A percentile compares a stretch with the other conserved stretches of the same genome.
phyloP scores from a whole-genome alignment of 1,140 invertebrate genomes.

The Planococcus citri region DNA sequence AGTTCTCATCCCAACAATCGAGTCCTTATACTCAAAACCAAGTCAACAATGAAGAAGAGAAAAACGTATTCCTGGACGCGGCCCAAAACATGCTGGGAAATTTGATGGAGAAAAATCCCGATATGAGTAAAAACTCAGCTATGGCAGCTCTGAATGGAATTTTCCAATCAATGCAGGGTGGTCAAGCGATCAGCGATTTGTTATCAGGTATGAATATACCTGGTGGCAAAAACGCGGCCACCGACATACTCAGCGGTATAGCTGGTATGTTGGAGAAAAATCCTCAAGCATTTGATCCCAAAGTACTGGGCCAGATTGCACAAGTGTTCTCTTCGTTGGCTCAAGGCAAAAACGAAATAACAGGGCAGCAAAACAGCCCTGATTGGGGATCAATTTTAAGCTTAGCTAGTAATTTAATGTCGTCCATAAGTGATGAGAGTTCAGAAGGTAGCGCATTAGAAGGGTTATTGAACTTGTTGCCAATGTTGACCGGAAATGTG shows the following conservation, averaged over 20 bases:
- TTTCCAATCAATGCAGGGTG: conserved; percentile 23
- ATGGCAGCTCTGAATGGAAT: conserved; percentile 21
- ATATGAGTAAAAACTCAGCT: conserved; percentile 16
- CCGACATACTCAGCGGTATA: conserved; percentile 23
- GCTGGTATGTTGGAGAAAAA: conserved; percentile 32
- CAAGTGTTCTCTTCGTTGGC: conserved; percentile 33
- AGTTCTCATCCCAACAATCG: background rate
- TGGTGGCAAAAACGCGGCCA: conserved; percentile 34
- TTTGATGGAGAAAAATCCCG: conserved; percentile 23
- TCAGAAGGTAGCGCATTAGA: conserved; percentile 33
- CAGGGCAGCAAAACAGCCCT: background rate
- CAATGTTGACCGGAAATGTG: conserved; percentile 40
- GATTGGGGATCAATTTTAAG: conserved; percentile 16
- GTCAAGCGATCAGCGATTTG: conserved; percentile 25
- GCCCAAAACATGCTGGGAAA: conserved; percentile 29
- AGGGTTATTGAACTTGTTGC: conserved; percentile 46
- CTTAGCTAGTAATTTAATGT: conserved; percentile 21
- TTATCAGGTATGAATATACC: conserved; percentile 34
- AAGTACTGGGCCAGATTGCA: conserved; percentile 40
- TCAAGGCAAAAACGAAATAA: background rate
- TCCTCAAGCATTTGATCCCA: conserved; percentile 40
- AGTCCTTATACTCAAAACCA: background rate
- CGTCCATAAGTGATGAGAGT: conserved; percentile 28
- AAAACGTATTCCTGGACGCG: conserved; percentile 30
- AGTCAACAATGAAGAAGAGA: conserved; percentile 26